Conservation (phyloP, 2,797 vertebrate species). For the Xiphophorus birchmanni region DNA sequence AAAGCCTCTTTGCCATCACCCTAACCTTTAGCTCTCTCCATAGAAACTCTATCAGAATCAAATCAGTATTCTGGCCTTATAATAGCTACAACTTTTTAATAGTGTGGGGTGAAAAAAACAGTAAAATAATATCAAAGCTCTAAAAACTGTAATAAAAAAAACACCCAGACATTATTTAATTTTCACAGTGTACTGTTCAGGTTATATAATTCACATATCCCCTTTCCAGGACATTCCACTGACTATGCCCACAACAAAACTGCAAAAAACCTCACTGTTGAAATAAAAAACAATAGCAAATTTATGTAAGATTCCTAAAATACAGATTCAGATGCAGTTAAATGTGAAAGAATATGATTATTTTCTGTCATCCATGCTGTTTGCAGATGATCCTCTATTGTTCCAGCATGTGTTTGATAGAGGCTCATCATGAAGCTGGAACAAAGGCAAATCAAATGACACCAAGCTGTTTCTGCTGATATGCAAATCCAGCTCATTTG, state of each 20-base stretch:
- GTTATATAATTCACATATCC: not conserved
- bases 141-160: not conserved
- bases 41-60: not conserved
- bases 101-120: not conserved
- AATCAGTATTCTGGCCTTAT: not conserved
- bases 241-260: not conserved
- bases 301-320: not conserved
- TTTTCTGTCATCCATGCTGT: slow-evolving; percentile 3
- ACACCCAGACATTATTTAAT: not conserved
- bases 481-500: slow-evolving; percentile 75
- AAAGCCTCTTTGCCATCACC: not conserved
- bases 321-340: not conserved
- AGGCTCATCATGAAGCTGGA: slow-evolving; percentile 63
- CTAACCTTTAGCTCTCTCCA: not conserved
- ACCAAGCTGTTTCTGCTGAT: slow-evolving; percentile 71
- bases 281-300: not conserved
- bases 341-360: not conserved
- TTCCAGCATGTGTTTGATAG: slow-evolving; percentile 69
- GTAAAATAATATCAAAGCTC: not conserved
- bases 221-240: not conserved
- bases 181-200: not conserved
- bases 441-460: slow-evolving; percentile 75
- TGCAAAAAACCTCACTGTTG: not conserved
- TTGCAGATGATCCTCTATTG: slow-evolving; percentile 21
- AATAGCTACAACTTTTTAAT: not conserved